A percentile compares a stretch with the other conserved stretches of the same genome.
phyloP scores from a whole-genome alignment of 30 jellyfish, hydroid and myxozoan species.

The Clytia hemisphaerica region DNA sequence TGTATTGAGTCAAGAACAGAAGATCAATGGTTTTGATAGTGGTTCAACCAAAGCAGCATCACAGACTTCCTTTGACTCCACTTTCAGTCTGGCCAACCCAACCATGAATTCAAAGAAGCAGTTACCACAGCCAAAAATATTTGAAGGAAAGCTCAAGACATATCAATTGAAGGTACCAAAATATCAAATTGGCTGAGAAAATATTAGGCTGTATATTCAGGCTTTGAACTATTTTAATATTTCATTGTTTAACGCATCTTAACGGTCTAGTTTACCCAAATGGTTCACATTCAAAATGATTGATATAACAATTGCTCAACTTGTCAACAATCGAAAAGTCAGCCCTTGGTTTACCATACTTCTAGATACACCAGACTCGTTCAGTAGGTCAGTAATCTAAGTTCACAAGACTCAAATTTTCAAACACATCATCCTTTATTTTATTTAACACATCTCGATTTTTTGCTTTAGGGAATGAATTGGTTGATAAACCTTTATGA shows the following conservation, averaged over 20 bases:
- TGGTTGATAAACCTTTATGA: slow-evolving; percentile 93
- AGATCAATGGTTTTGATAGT: slow-evolving; percentile 28
- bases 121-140: slow-evolving; percentile 80
- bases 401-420: no score
- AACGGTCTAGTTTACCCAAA: no score
- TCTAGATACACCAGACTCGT: no score
- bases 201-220: background rate
- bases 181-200: background rate
- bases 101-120: slow-evolving; percentile 48
- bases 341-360: no score
- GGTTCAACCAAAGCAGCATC: slow-evolving; percentile 26
- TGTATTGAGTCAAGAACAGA: slow-evolving; percentile 72
- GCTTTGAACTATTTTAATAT: background rate
- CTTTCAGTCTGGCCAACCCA: slow-evolving; percentile 90
- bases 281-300: no score
- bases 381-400: no score
- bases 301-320: no score
- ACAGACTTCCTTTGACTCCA: slow-evolving; percentile 54
- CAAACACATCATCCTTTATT: no score
- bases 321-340: no score
- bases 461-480: slow-evolving; percentile 68
- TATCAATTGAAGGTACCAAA: slow-evolving; percentile 67
- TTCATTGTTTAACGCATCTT: no score
- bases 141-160: slow-evolving; percentile 78
- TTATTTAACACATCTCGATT: no score